Percentiles rank a stretch among this genome's conserved stretches.
phyloP scores from a whole-genome alignment of 2,113 vertebrate species.

The Greenwoodochromis staneri region DNA sequence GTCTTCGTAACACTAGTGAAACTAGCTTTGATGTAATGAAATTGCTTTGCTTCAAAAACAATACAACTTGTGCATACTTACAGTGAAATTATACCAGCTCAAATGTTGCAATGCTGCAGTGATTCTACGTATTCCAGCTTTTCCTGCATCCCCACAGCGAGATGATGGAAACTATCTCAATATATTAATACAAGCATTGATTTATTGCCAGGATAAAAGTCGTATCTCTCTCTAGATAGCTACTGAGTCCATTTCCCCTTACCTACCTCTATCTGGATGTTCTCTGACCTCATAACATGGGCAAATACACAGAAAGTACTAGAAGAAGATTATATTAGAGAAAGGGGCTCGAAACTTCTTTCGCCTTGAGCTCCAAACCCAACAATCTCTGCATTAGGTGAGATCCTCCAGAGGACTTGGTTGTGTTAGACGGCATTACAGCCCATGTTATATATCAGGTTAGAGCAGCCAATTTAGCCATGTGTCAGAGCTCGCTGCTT shows the following conservation, averaged over 20 bases:
- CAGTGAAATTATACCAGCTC: background rate
- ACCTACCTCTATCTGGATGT: background rate
- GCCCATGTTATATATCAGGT: slow-evolving; percentile 69
- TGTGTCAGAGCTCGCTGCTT: slow-evolving; percentile 51
- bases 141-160: background rate
- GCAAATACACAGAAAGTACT: slow-evolving; percentile 29
- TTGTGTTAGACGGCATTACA: slow-evolving; percentile 37
- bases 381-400: slow-evolving; percentile 48
- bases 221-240: background rate
- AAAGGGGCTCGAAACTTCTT: slow-evolving; percentile 34
- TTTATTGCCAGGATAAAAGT: slow-evolving; percentile 26
- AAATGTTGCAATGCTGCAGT: background rate
- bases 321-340: slow-evolving; percentile 47
- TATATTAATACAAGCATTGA: slow-evolving; percentile 19
- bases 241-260: slow-evolving; percentile 2
- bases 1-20: background rate
- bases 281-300: slow-evolving; percentile 37
- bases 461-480: slow-evolving; percentile 67
- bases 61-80: background rate
- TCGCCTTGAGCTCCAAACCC: slow-evolving; percentile 48
- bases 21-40: background rate
- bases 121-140: background rate
- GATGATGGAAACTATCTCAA: background rate
- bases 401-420: slow-evolving; percentile 44
- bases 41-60: background rate